A percentile compares a stretch with the other conserved stretches of the same genome.
Evolutionary conservation across 1,140 invertebrate genomes (phyloP).

Genomic region (Ceratosolen solmsi): DNA sequence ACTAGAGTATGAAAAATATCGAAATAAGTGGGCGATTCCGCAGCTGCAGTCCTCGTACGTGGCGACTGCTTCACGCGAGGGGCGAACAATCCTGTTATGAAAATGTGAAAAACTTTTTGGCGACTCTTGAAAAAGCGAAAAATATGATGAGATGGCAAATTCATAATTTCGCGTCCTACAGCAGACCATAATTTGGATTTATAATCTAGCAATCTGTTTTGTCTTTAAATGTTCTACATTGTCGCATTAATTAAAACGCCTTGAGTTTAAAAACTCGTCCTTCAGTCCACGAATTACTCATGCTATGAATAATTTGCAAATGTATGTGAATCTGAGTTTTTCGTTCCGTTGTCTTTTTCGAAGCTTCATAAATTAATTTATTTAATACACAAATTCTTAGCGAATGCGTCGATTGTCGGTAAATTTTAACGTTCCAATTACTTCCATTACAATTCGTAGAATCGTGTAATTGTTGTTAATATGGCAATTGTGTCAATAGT

Average conservation of each 20-base stretch:
- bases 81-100: conserved; percentile 5
- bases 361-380: too few relatives aligned
- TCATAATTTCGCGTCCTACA: neutral
- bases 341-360: too few relatives aligned
- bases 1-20: conserved; percentile 60
- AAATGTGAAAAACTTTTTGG: conserved; percentile 10
- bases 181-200: conserved; percentile 43
- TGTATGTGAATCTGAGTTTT: neutral
- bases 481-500: too few relatives aligned
- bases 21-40: conserved; percentile 48
- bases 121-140: neutral
- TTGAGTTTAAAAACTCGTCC: conserved; percentile 9
- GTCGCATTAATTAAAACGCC: conserved; percentile 27
- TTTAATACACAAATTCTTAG: too few relatives aligned
- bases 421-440: too few relatives aligned
- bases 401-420: too few relatives aligned
- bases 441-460: too few relatives aligned
- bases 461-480: too few relatives aligned
- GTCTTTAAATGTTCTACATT: too few relatives aligned
- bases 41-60: neutral
- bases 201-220: conserved; percentile 16
- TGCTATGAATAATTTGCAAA: conserved; percentile 16
- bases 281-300: conserved; percentile 16
- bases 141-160: neutral
- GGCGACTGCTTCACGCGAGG: neutral